These are phyloP conservation scores for Anoplius nigerrimus DNA, from an alignment of 2,888 invertebrate species.

Conservation along the genomic window DNA sequence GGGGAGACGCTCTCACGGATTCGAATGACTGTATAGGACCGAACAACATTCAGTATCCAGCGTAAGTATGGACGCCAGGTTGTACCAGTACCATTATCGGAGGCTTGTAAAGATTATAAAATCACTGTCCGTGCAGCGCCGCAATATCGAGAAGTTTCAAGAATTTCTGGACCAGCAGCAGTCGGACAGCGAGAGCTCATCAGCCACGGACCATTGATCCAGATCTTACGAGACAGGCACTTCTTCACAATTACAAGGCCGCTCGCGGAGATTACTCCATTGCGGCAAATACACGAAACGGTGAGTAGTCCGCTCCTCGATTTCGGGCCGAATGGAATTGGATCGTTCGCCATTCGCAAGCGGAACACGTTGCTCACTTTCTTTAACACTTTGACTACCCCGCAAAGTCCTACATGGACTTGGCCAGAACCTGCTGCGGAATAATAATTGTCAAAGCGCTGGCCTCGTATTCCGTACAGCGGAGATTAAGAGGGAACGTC, in stretches of 20 bases:
- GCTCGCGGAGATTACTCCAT: conserved; percentile 78
- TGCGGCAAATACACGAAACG: conserved; percentile 65
- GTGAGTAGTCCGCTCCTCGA: conserved; percentile 51
- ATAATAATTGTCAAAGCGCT: no score
- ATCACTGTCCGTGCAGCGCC: conserved; percentile 78
- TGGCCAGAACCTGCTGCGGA: no score
- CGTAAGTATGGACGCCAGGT: conserved; percentile 77
- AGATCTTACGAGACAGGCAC: conserved; percentile 83
- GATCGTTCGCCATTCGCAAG: background rate
- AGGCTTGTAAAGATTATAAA: background rate
- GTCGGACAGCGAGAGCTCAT: conserved; percentile 82
- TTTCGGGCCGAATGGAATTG: background rate
- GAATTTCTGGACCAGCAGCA: conserved; percentile 81
- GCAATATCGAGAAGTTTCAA: conserved; percentile 85
- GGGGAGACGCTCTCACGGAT: conserved; percentile 91
- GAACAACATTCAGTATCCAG: conserved; percentile 88
- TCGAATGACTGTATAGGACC: conserved; percentile 88
- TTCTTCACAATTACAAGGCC: conserved; percentile 79
- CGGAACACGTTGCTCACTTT: background rate
- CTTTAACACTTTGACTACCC: no score
- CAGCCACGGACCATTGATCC: conserved; percentile 83
- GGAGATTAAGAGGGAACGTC: no score
- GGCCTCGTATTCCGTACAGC: no score
- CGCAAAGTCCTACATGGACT: no score
- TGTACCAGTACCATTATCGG: background rate